A percentile compares a stretch with the other conserved stretches of the same genome.
Conservation (phyloP, 1,140 invertebrate genomes). For the Vanessa atalanta region DNA sequence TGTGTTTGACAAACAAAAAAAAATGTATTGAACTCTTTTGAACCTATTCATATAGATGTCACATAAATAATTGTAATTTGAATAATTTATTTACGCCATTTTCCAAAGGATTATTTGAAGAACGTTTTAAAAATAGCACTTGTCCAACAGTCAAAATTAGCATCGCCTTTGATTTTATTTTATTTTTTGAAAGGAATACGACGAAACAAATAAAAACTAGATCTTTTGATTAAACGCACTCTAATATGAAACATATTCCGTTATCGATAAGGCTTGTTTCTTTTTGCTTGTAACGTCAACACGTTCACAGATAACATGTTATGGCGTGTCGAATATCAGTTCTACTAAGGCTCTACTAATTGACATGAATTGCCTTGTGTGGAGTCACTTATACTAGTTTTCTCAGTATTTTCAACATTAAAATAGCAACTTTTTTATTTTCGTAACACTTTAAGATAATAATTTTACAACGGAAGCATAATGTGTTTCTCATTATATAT, state of each 20-base stretch:
- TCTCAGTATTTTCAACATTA: conserved; percentile 17
- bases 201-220: conserved; percentile 1
- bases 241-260: not conserved
- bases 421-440: conserved; percentile 13
- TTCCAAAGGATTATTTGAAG: not conserved
- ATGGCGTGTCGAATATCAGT: conserved; percentile 18
- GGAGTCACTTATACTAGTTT: conserved; percentile 17
- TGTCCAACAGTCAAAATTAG: not conserved
- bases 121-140: not conserved
- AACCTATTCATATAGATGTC: too few species aligned
- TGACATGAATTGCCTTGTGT: conserved; percentile 38
- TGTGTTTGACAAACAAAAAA: too few species aligned
- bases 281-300: not conserved
- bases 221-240: not conserved
- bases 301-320: conserved; percentile 15
- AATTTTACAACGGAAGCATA: not conserved
- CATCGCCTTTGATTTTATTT: not conserved
- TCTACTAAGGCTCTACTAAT: conserved; percentile 27
- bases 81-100: too few species aligned
- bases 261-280: not conserved
- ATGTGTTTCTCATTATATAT: not conserved
- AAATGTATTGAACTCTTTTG: too few species aligned
- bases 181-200: conserved; percentile 4
- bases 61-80: too few species aligned
- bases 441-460: conserved; percentile 6